Evolutionary conservation across 2,113 vertebrate species (phyloP).

Genomic region (Corythoichthys intestinalis): DNA sequence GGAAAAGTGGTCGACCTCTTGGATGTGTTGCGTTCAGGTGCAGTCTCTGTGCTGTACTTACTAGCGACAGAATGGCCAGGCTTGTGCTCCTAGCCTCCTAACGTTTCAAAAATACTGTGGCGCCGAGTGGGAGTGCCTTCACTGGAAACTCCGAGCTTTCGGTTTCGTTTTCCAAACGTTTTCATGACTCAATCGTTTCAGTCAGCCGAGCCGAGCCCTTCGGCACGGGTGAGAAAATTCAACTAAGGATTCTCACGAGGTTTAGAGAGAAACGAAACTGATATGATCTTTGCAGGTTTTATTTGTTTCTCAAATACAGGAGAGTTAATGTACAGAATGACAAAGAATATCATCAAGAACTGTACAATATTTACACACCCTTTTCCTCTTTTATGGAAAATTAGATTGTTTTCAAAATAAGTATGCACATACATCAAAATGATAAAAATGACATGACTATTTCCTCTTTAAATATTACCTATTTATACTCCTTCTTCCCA

Average conservation of each 20-base stretch:
- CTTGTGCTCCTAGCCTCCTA: no score
- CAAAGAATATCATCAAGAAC: constrained; percentile 78
- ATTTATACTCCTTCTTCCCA: constrained; percentile 73
- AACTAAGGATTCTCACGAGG: not conserved
- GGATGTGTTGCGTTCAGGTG: constrained; percentile 1
- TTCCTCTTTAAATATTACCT: constrained; percentile 79
- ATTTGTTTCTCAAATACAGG: constrained; percentile 83
- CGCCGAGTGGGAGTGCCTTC: constrained; percentile 1
- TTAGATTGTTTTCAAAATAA: constrained; percentile 81
- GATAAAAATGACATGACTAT: constrained; percentile 76
- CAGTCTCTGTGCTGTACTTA: not conserved
- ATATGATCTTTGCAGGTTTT: constrained; percentile 74
- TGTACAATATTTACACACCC: constrained; percentile 80
- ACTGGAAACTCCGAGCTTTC: constrained; percentile 45
- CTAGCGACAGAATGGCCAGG: not conserved
- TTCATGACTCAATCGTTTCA: constrained; percentile 13
- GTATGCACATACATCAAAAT: constrained; percentile 79
- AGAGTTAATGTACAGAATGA: constrained; percentile 80
- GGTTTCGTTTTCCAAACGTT: constrained; percentile 69
- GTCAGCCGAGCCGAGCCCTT: not conserved
- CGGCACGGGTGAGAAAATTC: not conserved
- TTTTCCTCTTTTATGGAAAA: constrained; percentile 73
- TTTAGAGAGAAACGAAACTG: constrained; percentile 17
- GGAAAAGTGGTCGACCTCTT: not conserved
- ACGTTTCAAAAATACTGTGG: no score